These are phyloP conservation scores for Habroteleia sp. DNA, from an alignment of 2,888 invertebrate species.

Conservation along the genomic window DNA sequence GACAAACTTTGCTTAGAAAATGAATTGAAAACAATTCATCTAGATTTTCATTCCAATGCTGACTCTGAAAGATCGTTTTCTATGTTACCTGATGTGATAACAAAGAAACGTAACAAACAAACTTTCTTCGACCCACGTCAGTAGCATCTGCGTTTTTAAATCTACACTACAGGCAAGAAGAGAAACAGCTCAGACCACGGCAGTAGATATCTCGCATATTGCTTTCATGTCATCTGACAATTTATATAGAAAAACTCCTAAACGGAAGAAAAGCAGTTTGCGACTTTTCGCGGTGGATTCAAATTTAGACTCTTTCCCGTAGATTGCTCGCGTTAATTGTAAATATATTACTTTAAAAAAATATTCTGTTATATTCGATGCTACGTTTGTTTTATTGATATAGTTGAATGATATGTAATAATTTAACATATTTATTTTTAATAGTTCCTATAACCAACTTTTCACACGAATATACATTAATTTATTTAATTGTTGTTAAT, in stretches of 20 bases:
- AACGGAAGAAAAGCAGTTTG: too few species aligned
- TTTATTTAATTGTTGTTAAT: too few species aligned
- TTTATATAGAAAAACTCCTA: constrained; percentile 1
- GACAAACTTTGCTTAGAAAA: constrained; percentile 3
- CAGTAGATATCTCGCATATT: neutral
- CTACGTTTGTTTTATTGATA: too few species aligned
- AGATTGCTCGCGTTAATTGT: too few species aligned
- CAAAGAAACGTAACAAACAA: constrained; percentile 5
- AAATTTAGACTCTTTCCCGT: too few species aligned
- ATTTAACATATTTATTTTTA: too few species aligned
- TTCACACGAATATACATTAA: too few species aligned
- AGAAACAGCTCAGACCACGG: constrained; percentile 1
- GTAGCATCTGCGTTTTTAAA: neutral
- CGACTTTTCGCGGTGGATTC: too few species aligned
- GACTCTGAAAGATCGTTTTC: constrained; percentile 12
- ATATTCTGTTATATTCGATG: too few species aligned
- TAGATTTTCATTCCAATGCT: constrained; percentile 10
- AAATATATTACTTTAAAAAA: too few species aligned
- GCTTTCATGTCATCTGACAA: constrained; percentile 5
- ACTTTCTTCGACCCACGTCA: neutral
- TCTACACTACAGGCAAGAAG: neutral
- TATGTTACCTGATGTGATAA: constrained; percentile 4
- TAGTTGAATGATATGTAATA: too few species aligned
- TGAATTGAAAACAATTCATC: constrained; percentile 1
- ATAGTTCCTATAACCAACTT: too few species aligned